Evolutionary conservation across 2,113 vertebrate species (phyloP), one percentile per base, ranked within the genome.

Genomic region (Bettongia penicillata): DNA sequence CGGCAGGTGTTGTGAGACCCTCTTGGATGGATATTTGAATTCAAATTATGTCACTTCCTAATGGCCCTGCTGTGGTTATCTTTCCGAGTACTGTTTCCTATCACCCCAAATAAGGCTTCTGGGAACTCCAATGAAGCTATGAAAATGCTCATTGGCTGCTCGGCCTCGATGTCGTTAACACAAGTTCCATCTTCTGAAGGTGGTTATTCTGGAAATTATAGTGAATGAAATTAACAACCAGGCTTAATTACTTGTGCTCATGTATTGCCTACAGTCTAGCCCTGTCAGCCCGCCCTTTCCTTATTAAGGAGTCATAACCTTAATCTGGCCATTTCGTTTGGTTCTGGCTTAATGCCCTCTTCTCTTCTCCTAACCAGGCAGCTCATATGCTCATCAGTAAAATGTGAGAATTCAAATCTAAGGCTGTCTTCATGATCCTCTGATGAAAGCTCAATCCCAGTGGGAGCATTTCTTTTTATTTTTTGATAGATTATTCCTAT

Each of bases 211-310:
- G 90, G 92, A 96, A 94, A 94, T 96, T 94, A 93, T 90, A 90
- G 25, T 94, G 95, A 84, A 97, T 97, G 98, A 98, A 98, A 97
- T 98, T 97, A 97, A 96, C 92, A 95, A 97, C 97, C 97, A 95
- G 89, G 93, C 77, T 98, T 98, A 98, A 98, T 98, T 98, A 95
- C 97, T 97, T 98, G 97, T 95, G 93, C 98, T 98, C 93, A 93
- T 97, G 97, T 97, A 96, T 98, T 98, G 97, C 98, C 98, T 97
- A 96, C 98, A 98, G 98, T 96, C 11, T 37, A 93, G 52, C 90
- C 26, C 91, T 91, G 90, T 94, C 90, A 94, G 94, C 24, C 84
- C 8, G 6, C 28, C 84, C 8, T 8, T 97, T 95, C 92, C n/a
- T 94, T 92, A 91, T 91, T 92, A 91, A 1, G 9, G 89, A 94